Percentiles rank a stretch among this genome's conserved stretches.
phyloP scores from a whole-genome alignment of 2,888 invertebrate genomes.

The Philonicus albiceps region DNA sequence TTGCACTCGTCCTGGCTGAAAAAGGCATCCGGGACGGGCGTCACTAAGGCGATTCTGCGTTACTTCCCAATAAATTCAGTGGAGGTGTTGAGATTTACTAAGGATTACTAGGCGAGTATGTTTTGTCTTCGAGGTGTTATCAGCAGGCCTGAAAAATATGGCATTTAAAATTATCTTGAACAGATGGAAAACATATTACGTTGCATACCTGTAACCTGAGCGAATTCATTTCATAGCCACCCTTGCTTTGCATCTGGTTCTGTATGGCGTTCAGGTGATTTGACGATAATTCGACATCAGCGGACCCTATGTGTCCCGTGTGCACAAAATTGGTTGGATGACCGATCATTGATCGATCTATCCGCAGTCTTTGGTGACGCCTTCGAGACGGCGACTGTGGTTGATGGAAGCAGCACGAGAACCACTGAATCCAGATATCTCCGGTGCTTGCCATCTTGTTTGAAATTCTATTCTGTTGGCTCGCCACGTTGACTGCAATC shows the following conservation, averaged over 20 bases:
- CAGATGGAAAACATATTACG: background rate
- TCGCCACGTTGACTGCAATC: conserved; percentile 51
- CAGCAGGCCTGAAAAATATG: conserved; percentile 48
- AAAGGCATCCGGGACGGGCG: background rate
- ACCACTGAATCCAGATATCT: conserved; percentile 91
- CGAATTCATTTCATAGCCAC: conserved; percentile 81
- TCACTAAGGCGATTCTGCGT: conserved; percentile 5
- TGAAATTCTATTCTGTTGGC: conserved; percentile 51
- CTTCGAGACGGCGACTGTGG: conserved; percentile 74
- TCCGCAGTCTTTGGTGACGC: conserved; percentile 76
- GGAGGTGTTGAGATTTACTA: background rate
- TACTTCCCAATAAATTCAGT: conserved; percentile 4
- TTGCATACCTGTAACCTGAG: conserved; percentile 61
- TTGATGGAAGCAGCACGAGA: conserved; percentile 87
- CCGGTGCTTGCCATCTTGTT: conserved; percentile 73
- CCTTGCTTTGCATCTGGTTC: conserved; percentile 96
- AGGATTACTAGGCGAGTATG: background rate
- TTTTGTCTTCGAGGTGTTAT: conserved; percentile 28
- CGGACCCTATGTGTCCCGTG: conserved; percentile 87
- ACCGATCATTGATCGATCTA: conserved; percentile 94
- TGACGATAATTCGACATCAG: conserved; percentile 85
- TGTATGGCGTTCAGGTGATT: conserved; percentile 87
- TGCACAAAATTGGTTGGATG: conserved; percentile 95
- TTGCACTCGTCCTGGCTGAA: background rate
- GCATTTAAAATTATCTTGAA: background rate